phyloP scores from a whole-genome alignment of 2,888 invertebrate species.

The Neelides folsomi region DNA sequence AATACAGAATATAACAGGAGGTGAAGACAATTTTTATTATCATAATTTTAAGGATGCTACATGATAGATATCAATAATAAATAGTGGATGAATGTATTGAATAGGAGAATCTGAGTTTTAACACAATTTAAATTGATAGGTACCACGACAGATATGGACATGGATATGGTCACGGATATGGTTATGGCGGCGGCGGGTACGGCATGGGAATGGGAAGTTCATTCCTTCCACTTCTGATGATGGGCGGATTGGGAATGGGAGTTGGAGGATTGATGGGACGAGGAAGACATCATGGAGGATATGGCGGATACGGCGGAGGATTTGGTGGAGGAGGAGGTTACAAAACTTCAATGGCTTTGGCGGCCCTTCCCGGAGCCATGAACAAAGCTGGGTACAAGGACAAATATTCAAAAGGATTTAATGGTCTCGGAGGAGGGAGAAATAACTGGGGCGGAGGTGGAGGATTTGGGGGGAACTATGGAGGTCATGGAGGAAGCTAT shows the following conservation, averaged over 20 bases:
- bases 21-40: not conserved
- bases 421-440: not conserved
- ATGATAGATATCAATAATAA: too few relatives aligned
- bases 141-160: too few relatives aligned
- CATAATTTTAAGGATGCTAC: too few relatives aligned
- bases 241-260: slow-evolving; percentile 10
- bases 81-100: too few relatives aligned
- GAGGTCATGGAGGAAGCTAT: not conserved
- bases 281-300: slow-evolving; percentile 9
- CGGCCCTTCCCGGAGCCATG: slow-evolving; percentile 24
- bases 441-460: slow-evolving; percentile 8
- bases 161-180: slow-evolving; percentile 11
- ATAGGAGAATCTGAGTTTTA: too few relatives aligned
- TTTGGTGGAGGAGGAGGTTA: slow-evolving; percentile 17
- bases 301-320: slow-evolving; percentile 10
- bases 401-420: not conserved
- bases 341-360: slow-evolving; percentile 28
- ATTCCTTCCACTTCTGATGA: too few relatives aligned
- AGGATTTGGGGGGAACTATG: slow-evolving; percentile 7
- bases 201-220: slow-evolving; percentile 1
- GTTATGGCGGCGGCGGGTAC: not conserved
- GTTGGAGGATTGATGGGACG: slow-evolving; percentile 8
- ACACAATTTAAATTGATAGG: too few relatives aligned
- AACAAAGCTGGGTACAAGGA: slow-evolving; percentile 10
- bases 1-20: slow-evolving; percentile 8